Base-by-base conservation (phyloP, 2,113 vertebrate genomes). In the Bombycilla garrulus region DNA sequence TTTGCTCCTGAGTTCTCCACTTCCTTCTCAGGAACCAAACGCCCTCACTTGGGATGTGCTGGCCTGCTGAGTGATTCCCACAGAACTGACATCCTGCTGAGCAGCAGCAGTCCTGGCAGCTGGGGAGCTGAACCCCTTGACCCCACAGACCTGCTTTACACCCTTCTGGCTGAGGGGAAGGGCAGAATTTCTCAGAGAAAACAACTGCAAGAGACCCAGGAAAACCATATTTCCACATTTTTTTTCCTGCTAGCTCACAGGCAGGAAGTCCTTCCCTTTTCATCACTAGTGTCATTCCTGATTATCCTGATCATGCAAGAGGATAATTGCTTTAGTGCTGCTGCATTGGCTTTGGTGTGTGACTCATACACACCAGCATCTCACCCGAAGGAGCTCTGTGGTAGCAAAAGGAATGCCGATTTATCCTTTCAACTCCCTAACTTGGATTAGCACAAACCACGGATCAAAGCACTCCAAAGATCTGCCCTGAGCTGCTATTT, bases 161-260 rank as follows among this genome's bases (percentile, higher is more conserved):
- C 3, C 29, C n/a, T 60, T 58, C 51, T n/a, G 45, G n/a, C 45
- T 19, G 18, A 82, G 22, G 33, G 48, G 9, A 74, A 60, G 23
- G 17, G 25, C 20, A 36, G 36, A 82, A 65, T 44, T 80, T 36
- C 62, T 38, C 48, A 48, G 45, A 74, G 45, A 53, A 78, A n/a
- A 47, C 0, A 0, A 33, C 33, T 71, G 48, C 56, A 65, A 0
- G 0, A 61, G 36, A 58, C 22, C 18, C n/a, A 64, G 29, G 35
- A 74, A 81, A 87, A 60, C 9, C 3, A 0, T 45, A 89, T 51
- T 85, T 76, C 76, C 42, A 69, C 0, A 0, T 7, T 38, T 38
- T 38, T 47, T 44, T 44, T 84, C 28, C 45, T 54, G 66, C 31
- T 51, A 38, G 40, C 56, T 81, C 5, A 2, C 14, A 77, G 45